Conservation (phyloP, 64 coral and sea anemone species). For the Montipora capricornis region DNA sequence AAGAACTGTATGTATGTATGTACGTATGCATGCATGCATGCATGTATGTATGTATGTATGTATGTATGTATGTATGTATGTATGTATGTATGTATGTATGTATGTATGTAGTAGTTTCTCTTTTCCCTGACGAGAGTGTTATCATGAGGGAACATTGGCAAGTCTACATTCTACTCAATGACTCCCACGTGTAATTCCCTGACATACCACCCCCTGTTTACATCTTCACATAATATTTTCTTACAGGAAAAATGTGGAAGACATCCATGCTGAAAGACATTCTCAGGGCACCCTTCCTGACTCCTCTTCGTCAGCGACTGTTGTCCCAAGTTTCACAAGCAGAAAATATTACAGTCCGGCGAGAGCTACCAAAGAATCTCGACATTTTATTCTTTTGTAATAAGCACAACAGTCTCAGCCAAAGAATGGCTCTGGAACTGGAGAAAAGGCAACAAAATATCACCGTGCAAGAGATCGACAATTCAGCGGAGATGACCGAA, state of each 20-base stretch:
- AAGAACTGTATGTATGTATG: too few relatives aligned
- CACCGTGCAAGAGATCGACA: slow-evolving; percentile 49
- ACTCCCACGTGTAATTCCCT: too few relatives aligned
- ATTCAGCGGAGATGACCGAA: slow-evolving; percentile 42
- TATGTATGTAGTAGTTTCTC: too few relatives aligned
- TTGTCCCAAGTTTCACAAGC: neutral
- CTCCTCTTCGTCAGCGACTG: neutral
- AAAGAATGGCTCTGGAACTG: slow-evolving; percentile 74
- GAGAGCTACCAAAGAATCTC: slow-evolving; percentile 19
- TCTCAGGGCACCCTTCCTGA: slow-evolving; percentile 1
- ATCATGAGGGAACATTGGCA: too few relatives aligned
- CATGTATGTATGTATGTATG: too few relatives aligned
- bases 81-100: too few relatives aligned
- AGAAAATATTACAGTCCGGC: neutral
- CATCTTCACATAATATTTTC: too few relatives aligned
- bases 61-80: too few relatives aligned
- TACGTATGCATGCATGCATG: too few relatives aligned
- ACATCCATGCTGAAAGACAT: neutral
- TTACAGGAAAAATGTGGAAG: neutral
- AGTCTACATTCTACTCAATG: too few relatives aligned
- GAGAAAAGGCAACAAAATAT: slow-evolving; percentile 61
- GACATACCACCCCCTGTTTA: too few relatives aligned
- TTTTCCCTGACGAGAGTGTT: too few relatives aligned
- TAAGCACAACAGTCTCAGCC: slow-evolving; percentile 78
- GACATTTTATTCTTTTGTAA: slow-evolving; percentile 73